Conservation (phyloP, 2,797 vertebrate species). For the Denticeps clupeoides region DNA sequence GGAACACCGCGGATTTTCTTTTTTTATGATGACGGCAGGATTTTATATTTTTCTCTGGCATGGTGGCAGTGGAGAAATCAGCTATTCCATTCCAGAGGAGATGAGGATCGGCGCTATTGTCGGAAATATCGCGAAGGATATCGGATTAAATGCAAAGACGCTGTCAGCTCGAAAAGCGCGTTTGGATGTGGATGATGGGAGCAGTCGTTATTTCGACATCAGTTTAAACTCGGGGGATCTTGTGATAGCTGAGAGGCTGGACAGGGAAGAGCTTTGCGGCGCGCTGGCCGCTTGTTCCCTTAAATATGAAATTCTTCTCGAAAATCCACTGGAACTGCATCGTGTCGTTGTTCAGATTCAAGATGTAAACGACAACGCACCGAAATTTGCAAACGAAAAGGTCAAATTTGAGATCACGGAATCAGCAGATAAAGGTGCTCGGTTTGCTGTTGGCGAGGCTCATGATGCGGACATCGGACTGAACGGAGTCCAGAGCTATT, state of each 20-base stretch:
- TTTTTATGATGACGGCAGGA: too few species aligned
- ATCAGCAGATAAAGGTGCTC: conserved; percentile 27
- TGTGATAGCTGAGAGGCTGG: too few species aligned
- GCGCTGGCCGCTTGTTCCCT: neutral
- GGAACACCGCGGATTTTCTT: too few species aligned
- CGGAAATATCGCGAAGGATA: too few species aligned
- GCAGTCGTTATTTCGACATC: conserved; percentile 34
- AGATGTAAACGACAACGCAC: conserved; percentile 21
- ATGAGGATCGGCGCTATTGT: conserved; percentile 33
- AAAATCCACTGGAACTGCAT: conserved; percentile 26
- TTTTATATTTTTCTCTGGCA: conserved; percentile 22
- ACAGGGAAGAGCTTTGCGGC: conserved; percentile 4
- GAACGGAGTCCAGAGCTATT: conserved; percentile 41
- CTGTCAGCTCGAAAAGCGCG: conserved; percentile 35
- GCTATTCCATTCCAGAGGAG: conserved; percentile 34
- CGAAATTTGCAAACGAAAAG: conserved; percentile 35
- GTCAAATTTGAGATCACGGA: conserved; percentile 39
- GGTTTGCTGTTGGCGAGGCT: conserved; percentile 38
- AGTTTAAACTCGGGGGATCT: conserved; percentile 33
- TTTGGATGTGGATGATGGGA: conserved; percentile 39
- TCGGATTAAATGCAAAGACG: conserved; percentile 21
- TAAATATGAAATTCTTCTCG: conserved; percentile 18
- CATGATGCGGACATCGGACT: conserved; percentile 37
- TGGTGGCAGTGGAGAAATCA: conserved; percentile 28
- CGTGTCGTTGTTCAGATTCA: conserved; percentile 12